phyloP scores from a whole-genome alignment of 2,797 vertebrate species.

The Falco columbarius region DNA sequence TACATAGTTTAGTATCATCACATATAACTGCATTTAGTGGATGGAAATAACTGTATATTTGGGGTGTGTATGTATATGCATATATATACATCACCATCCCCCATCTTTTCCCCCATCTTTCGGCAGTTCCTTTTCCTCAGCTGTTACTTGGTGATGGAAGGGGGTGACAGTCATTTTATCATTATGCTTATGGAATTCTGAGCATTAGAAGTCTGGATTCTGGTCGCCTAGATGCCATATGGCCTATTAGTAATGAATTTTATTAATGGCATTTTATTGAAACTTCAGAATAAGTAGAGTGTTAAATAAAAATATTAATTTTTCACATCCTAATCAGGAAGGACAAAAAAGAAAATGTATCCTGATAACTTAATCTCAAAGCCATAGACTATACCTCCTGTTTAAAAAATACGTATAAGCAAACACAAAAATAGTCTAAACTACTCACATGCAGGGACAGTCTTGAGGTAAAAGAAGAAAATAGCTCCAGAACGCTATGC shows the following conservation, averaged over 20 bases:
- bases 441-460: background rate
- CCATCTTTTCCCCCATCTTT: background rate
- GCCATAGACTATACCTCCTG: background rate
- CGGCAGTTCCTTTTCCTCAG: background rate
- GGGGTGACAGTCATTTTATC: background rate
- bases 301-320: background rate
- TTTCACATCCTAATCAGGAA: background rate
- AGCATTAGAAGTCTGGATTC: background rate
- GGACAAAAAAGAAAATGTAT: background rate
- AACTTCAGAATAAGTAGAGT: background rate
- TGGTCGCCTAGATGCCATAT: background rate
- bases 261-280: background rate
- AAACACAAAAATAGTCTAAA: background rate
- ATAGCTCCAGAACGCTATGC: background rate
- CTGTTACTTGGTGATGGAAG: background rate
- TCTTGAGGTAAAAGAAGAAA: background rate
- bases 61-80: accelerated
- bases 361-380: background rate
- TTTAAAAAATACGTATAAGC: background rate
- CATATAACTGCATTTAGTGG: background rate
- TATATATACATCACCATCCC: background rate
- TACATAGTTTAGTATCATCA: background rate
- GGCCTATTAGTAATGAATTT: background rate
- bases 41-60: background rate
- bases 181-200: background rate